These are phyloP conservation scores for Phocoena sinus DNA, from an alignment of 2,113 vertebrate species.

Conservation along the genomic window DNA sequence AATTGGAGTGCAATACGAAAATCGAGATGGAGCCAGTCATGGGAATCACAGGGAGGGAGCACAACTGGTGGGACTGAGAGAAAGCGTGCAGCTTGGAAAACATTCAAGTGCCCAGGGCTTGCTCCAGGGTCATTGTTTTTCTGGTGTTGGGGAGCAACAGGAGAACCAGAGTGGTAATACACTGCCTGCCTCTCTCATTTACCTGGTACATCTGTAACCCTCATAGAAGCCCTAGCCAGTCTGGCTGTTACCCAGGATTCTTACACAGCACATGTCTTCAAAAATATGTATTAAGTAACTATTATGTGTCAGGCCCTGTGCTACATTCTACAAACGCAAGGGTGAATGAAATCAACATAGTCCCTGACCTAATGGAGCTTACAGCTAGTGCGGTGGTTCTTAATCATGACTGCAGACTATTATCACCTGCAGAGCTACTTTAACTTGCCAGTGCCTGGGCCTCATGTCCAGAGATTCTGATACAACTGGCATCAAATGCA, in stretches of 20 bases:
- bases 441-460: neutral
- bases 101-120: neutral
- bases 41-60: neutral
- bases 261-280: neutral
- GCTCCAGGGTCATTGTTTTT: neutral
- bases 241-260: neutral
- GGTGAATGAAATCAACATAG: neutral
- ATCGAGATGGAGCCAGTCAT: neutral
- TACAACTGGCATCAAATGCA: neutral
- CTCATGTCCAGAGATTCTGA: neutral
- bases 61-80: neutral
- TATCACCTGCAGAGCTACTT: neutral
- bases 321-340: neutral
- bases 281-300: neutral
- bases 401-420: neutral
- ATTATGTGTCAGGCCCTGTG: neutral
- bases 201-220: neutral
- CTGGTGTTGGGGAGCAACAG: neutral
- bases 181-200: neutral
- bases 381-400: neutral
- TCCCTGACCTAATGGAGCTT: neutral
- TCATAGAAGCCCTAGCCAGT: neutral
- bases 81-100: neutral
- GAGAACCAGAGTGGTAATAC: neutral
- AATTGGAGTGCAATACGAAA: neutral